Evolutionary conservation across 2,797 vertebrate genomes (phyloP), one percentile per base, ranked within the genome.

Genomic region (Pelochelys cantorii): DNA sequence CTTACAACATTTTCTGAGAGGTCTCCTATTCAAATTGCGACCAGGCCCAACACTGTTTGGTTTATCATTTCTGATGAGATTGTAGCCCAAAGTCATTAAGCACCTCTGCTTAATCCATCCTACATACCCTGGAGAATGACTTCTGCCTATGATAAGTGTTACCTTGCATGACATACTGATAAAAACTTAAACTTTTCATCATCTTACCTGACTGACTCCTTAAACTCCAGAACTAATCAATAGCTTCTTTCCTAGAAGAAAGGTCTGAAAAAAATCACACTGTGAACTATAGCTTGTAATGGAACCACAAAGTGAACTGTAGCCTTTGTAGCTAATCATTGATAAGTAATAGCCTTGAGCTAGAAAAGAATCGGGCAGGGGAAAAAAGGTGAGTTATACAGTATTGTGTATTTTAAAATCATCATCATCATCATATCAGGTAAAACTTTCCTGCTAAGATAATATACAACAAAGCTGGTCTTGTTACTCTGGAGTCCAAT

Each of bases 241-340:
- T 0, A 83, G 53, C 57, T 54, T 83, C 34, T 31, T 77, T 55
- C 25, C 60, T 79, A 42, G 79, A 88, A 86, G 9, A 86, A 92
- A 42, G 27, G 10, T n/a, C 79, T 89, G 62, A 81, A 86, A 81
- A 81, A 84, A 81, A 4, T 37, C 14, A 4, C 11, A 90, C 2
- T 17, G 7, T 62, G 7, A 7, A 5, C 83, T 83, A 25, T 86
- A 91, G 56, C 15, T 48, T 75, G 48, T 20, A 68, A 68, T n/a
- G 31, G 17, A 68, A 48, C 13, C 23, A 42, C 23, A 25, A 13
- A 37, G 18, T 10, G 17, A 20, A 18, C 22, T 0, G 0, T 83
- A 65, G 5, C 5, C 0, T 85, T 2, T 65, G 48, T 29, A 82
- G 9, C 5, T 48, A 2, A 34, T 89, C 85, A 8, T 55, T 34